phyloP scores from a whole-genome alignment of 2,888 invertebrate genomes.

The Dioctria linearis region DNA sequence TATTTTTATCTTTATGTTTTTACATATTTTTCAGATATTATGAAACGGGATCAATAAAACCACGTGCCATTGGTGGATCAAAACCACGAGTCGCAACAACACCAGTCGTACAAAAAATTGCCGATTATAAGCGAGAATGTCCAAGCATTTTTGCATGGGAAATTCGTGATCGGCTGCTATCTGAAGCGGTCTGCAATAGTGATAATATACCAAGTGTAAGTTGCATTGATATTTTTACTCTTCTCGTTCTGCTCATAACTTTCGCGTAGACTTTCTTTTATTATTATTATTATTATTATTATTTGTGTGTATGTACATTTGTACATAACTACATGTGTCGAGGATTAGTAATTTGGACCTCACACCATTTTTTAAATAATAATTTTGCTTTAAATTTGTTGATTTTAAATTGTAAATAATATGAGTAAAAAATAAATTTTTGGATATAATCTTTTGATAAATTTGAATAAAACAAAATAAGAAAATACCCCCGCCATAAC shows the following conservation, averaged over 20 bases:
- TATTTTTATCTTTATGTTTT: background rate
- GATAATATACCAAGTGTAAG: constrained; percentile 99
- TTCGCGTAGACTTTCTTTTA: background rate
- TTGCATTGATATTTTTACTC: constrained; percentile 66
- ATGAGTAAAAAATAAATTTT: too few species aligned
- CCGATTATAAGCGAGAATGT: constrained; percentile 97
- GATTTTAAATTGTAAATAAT: too few species aligned
- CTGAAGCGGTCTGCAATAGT: constrained; percentile 96
- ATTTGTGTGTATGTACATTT: constrained; percentile 2
- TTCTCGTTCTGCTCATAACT: background rate
- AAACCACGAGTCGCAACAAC: constrained; percentile 96
- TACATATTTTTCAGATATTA: constrained; percentile 82
- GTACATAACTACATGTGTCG: background rate
- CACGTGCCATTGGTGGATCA: constrained; percentile 96
- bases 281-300: background rate
- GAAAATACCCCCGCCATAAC: too few species aligned
- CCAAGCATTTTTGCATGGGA: constrained; percentile 99
- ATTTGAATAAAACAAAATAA: too few species aligned
- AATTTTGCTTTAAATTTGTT: background rate
- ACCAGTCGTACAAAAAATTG: constrained; percentile 94
- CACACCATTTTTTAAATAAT: background rate
- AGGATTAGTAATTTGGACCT: constrained; percentile 13
- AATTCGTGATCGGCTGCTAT: constrained; percentile 93
- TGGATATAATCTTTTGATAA: too few species aligned
- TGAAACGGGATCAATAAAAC: constrained; percentile 98